Percentiles rank a stretch among this genome's conserved stretches.
Evolutionary conservation across 2,797 vertebrate species (phyloP).

Genomic region (Rhinoraja longicauda): DNA sequence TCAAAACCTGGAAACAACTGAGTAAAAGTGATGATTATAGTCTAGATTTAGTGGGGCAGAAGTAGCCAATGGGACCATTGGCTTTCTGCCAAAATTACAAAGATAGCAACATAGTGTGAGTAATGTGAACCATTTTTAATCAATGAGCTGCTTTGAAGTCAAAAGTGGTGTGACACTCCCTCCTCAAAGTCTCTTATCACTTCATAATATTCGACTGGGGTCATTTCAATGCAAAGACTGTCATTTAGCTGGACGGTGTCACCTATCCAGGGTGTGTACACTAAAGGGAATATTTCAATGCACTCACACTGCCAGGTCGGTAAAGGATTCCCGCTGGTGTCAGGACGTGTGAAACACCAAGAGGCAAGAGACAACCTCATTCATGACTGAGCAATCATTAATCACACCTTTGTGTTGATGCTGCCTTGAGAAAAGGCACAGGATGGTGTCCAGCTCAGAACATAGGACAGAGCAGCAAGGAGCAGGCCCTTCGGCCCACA

Average conservation of each 20-base stretch:
- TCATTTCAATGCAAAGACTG: not conserved
- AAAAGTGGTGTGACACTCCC: not conserved
- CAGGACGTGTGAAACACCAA: not conserved
- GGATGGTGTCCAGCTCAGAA: not conserved
- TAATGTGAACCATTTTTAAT: not conserved
- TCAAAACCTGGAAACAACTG: not conserved
- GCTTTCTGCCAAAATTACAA: not conserved
- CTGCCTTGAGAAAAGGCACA: not conserved
- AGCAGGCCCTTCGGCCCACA: no score
- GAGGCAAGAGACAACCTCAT: not conserved
- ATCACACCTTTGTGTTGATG: not conserved
- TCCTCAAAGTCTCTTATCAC: not conserved
- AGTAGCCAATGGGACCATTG: not conserved
- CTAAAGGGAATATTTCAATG: not conserved
- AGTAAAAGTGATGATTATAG: not conserved
- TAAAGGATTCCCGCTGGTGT: not conserved
- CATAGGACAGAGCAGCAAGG: no score
- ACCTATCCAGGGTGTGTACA: not conserved
- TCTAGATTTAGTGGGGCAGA: not conserved
- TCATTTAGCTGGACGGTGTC: not conserved
- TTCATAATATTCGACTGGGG: not conserved
- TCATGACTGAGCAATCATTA: not conserved
- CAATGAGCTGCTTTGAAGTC: not conserved
- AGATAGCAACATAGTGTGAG: not conserved
- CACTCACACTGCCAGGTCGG: not conserved